Conservation (phyloP, 2,797 vertebrate species). For the Nannoperca australis region DNA sequence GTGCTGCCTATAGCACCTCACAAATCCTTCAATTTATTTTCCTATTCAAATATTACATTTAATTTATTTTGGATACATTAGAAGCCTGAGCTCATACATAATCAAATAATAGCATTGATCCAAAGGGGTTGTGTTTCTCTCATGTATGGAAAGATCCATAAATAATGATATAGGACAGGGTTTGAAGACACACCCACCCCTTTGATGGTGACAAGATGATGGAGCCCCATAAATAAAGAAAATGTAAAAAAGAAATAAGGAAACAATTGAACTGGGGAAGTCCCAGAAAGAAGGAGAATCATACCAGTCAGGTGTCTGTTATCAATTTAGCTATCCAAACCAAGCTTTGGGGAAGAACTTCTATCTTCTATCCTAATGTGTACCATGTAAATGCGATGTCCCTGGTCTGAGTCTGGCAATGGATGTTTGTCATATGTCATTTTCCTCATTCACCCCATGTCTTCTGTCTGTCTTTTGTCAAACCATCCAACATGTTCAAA, state of each 20-base stretch:
- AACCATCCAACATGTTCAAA: conserved; percentile 6
- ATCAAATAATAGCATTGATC: conserved; percentile 15
- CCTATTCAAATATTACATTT: conserved; percentile 31
- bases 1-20: conserved; percentile 26
- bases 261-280: not conserved
- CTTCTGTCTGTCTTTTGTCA: not conserved
- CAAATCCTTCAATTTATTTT: conserved; percentile 39
- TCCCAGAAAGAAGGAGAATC: not conserved
- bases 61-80: conserved; percentile 27
- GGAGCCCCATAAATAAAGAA: not conserved
- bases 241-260: too few relatives aligned
- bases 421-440: not conserved
- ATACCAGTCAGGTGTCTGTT: not conserved
- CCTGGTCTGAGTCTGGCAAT: not conserved
- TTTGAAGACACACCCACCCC: not conserved
- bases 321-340: not conserved
- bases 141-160: conserved; percentile 1
- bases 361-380: not conserved
- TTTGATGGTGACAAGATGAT: conserved; percentile 10
- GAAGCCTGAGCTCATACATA: conserved; percentile 13
- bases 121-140: not conserved
- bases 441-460: not conserved
- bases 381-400: not conserved
- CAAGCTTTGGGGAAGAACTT: not conserved
- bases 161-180: not conserved